Base-by-base conservation (phyloP, 2,888 invertebrate species). In the Cryptocephalus primarius region DNA sequence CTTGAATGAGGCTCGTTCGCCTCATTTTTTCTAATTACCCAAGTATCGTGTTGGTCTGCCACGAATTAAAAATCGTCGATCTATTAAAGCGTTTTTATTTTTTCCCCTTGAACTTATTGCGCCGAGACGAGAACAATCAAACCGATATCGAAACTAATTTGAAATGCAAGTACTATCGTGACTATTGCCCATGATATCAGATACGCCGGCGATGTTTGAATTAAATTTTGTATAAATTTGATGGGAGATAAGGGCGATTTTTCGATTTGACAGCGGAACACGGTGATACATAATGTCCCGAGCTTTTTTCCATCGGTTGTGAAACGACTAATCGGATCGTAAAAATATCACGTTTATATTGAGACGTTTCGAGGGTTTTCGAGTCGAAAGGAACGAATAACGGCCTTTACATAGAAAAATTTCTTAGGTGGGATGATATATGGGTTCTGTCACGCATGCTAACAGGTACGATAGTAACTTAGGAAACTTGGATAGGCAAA, bases 161-260 rank as follows among this genome's bases (percentile, higher is more conserved):
- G 33, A 46, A 52, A 45, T 40, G 45, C 38, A 45, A 39, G 10
- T 46, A 48, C 43, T 60, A 55, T 58, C 67, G 67, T 67, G 67
- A 66, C 66, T 63, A 61, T 62, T 62, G 53, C 63, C 66, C 64
- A 65, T 66, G 64, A 65, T 64, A 65, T 66, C 65, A 62, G 63
- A 63, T 65, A 63, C 63, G 58, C 62, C 49, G 55, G 61, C 60
- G 56, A 61, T 66, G 66, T 66, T 65, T 65, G 64, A 64, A 66
- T 67, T 66, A 65, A 65, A 65, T 65, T 66, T 65, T 66, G 65
- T 66, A 66, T 67, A 67, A 67, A 67, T 66, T 67, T 66, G 67
- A 67, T 67, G 53, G 53, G 22, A 57, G 65, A 65, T 64, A 64
- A 59, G 52, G 55, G 50, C 50, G 52, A 54, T 57, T 36, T 61